Conservation (phyloP, 2,797 vertebrate genomes). For the Botia kubotai region DNA sequence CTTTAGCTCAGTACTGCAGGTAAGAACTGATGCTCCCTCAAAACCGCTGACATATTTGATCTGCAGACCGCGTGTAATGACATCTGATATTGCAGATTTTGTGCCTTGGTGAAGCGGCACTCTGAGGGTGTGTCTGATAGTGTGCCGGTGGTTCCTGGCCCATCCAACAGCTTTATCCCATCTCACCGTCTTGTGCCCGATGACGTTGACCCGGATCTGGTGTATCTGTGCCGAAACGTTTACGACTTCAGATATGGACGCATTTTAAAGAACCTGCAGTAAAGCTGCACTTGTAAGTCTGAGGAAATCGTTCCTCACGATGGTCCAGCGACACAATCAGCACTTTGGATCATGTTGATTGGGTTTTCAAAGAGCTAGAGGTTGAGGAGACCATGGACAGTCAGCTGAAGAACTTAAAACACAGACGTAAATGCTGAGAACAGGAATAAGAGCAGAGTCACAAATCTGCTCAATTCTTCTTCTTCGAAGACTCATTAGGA, state of each 20-base stretch:
- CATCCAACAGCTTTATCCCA: conserved; percentile 88
- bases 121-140: conserved; percentile 87
- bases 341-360: too few species aligned
- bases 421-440: too few species aligned
- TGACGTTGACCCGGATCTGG: conserved; percentile 93
- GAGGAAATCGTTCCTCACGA: not conserved
- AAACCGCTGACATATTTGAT: too few species aligned
- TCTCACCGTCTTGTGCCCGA: conserved; percentile 94
- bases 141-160: conserved; percentile 87
- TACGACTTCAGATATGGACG: conserved; percentile 97
- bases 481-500: not conserved
- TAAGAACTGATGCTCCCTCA: conserved; percentile 67
- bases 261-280: conserved; percentile 98
- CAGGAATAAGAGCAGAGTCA: too few species aligned
- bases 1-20: conserved; percentile 99
- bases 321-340: not conserved
- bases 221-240: conserved; percentile 97
- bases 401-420: too few species aligned
- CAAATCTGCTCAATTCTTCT: not conserved
- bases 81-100: conserved; percentile 83
- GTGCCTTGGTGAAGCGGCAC: conserved; percentile 98
- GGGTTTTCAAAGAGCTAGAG: too few species aligned
- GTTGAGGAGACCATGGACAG: too few species aligned
- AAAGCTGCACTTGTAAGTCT: conserved; percentile 60
- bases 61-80: too few species aligned